Evolutionary conservation across 2,797 vertebrate species (phyloP).

Genomic region (Aeoliscus strigatus): DNA sequence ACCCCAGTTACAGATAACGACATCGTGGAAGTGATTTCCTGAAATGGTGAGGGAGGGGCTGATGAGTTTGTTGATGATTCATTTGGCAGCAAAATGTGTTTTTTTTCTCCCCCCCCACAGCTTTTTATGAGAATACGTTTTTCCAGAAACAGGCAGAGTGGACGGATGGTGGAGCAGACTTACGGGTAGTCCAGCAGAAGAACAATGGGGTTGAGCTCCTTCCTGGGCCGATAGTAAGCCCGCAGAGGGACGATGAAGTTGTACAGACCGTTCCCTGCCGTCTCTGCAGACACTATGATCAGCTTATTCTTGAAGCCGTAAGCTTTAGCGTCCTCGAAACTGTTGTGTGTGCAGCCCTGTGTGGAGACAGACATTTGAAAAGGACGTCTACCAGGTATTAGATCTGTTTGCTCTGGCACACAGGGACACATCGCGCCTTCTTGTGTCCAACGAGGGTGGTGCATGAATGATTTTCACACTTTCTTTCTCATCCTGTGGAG

Average conservation of each 20-base stretch:
- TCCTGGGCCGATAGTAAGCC: constrained; percentile 94
- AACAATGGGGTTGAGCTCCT: constrained; percentile 95
- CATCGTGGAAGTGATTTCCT: constrained; percentile 6
- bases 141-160: background rate
- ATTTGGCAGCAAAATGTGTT: too few species aligned
- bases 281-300: constrained; percentile 97
- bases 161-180: constrained; percentile 39
- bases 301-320: constrained; percentile 98
- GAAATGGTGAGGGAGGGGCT: constrained; percentile 6
- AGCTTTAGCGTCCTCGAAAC: constrained; percentile 93
- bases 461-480: background rate
- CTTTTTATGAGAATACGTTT: too few species aligned
- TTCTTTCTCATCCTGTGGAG: constrained; percentile 3
- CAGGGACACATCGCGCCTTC: too few species aligned
- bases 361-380: constrained; percentile 24
- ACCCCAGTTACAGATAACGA: background rate
- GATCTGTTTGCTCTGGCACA: too few species aligned
- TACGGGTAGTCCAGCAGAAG: constrained; percentile 93
- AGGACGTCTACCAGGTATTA: constrained; percentile 8
- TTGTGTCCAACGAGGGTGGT: background rate
- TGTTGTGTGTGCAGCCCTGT: constrained; percentile 93
- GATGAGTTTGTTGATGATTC: background rate
- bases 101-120: too few species aligned
- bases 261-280: constrained; percentile 94
- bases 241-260: constrained; percentile 97